Evolutionary conservation across 2,797 vertebrate species (phyloP), one percentile per base, ranked within the genome.

Genomic region (Melanotaenia parkinsoni): DNA sequence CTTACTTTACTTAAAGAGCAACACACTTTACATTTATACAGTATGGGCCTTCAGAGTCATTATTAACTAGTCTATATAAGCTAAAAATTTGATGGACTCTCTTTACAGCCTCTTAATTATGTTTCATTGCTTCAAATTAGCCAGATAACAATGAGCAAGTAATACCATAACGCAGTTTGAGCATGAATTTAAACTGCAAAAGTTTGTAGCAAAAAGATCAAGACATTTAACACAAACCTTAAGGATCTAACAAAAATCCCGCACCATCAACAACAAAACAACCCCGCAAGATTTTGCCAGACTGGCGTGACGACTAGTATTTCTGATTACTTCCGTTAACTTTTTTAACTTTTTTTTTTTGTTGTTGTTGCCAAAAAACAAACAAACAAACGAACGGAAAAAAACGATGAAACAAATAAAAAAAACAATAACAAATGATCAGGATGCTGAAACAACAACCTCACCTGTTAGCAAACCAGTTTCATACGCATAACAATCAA

Each of bases 401-500:
- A 26, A 26, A 28, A 28, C 28, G 4, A 28, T 3, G 28, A 28
- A 28, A 28, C 3, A 28, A 28, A 28, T 3, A 3, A 28, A 13
- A 20, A 16, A 26, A 50, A 5, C 5, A 47, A 5, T 16, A 57
- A 22, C 5, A 22, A 4, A 64, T 5, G 24, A 0, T 22, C 6
- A 28, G 16, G 54, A 37, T 50, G 0, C 0, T 0, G 5, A 13
- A 68, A 45, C 5, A 37, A 58, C 2, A 40, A 45, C 12, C 70
- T 76, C 51, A 88, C 80, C 77, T 74, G 47, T 61, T 32, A 14
- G 16, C 0, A 66, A 14, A 43, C 1, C 68, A 40, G 11, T 45
- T 76, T 61, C 0, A 40, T 18, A 56, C 8, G 28, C 78, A 16
- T 60, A 35, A 26, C 2, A n/a, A 57, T 35, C 35, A 16, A 40